A percentile compares a stretch with the other conserved stretches of the same genome.
phyloP scores from a whole-genome alignment of 2,797 vertebrate genomes.

The Sebastes alutus region DNA sequence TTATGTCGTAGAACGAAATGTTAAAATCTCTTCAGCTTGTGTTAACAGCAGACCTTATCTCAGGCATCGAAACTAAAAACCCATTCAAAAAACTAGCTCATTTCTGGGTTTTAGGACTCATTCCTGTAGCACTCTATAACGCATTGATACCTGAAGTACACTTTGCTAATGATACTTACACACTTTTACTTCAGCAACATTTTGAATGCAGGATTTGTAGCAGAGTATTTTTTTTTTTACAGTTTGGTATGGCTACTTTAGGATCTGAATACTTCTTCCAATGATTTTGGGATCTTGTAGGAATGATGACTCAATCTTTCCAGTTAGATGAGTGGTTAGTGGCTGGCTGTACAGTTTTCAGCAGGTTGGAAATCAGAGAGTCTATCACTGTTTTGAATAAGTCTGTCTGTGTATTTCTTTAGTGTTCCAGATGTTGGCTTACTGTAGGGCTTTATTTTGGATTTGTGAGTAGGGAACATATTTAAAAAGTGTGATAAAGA shows the following conservation, averaged over 20 bases:
- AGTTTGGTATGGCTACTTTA: background rate
- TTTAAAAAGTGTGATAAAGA: background rate
- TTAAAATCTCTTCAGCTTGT: too few relatives aligned
- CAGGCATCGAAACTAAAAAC: too few relatives aligned
- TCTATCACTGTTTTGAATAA: background rate
- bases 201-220: background rate
- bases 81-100: too few relatives aligned
- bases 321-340: background rate
- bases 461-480: background rate
- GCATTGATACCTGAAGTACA: too few relatives aligned
- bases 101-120: too few relatives aligned
- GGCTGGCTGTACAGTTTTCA: background rate
- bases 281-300: background rate
- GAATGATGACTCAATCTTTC: background rate
- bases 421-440: background rate
- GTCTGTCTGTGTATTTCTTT: background rate
- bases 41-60: too few relatives aligned
- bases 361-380: background rate
- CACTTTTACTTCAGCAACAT: too few relatives aligned
- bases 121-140: too few relatives aligned
- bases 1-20: too few relatives aligned
- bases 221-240: background rate
- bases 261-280: background rate
- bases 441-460: background rate
- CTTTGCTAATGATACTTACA: too few relatives aligned